phyloP scores from a whole-genome alignment of 2,888 invertebrate genomes.

The Lordiphosa fenestrarum region DNA sequence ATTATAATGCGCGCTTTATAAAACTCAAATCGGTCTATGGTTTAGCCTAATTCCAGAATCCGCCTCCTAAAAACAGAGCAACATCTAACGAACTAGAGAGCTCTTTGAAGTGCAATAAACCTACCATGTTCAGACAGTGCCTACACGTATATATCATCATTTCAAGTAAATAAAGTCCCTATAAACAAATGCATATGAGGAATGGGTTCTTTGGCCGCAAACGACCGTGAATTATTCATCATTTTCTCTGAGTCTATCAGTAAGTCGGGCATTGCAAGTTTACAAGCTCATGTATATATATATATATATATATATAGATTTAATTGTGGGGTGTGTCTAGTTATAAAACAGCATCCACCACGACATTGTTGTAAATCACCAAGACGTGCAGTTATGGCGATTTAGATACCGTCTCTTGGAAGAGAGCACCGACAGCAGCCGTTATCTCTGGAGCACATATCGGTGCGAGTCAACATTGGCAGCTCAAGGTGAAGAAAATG shows the following conservation, averaged over 20 bases:
- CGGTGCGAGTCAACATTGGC: constrained; percentile 20
- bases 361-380: constrained; percentile 24
- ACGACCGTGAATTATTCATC: too few relatives aligned
- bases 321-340: constrained; percentile 1
- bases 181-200: too few relatives aligned
- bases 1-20: too few relatives aligned
- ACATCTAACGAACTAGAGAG: too few relatives aligned
- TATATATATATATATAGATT: not conserved
- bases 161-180: too few relatives aligned
- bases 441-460: constrained; percentile 2
- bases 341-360: constrained; percentile 19
- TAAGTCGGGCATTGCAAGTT: not conserved
- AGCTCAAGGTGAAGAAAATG: constrained; percentile 25
- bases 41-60: too few relatives aligned
- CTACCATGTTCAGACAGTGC: too few relatives aligned
- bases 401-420: constrained; percentile 28
- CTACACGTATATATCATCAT: too few relatives aligned
- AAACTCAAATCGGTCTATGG: too few relatives aligned
- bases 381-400: constrained; percentile 13
- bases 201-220: too few relatives aligned
- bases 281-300: not conserved
- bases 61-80: too few relatives aligned
- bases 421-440: constrained; percentile 5
- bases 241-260: not conserved
- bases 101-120: too few relatives aligned